A percentile compares a stretch with the other conserved stretches of the same genome.
These are phyloP conservation scores for Vulpes vulpes DNA, from an alignment of 2,113 vertebrate genomes.

Conservation along the genomic window DNA sequence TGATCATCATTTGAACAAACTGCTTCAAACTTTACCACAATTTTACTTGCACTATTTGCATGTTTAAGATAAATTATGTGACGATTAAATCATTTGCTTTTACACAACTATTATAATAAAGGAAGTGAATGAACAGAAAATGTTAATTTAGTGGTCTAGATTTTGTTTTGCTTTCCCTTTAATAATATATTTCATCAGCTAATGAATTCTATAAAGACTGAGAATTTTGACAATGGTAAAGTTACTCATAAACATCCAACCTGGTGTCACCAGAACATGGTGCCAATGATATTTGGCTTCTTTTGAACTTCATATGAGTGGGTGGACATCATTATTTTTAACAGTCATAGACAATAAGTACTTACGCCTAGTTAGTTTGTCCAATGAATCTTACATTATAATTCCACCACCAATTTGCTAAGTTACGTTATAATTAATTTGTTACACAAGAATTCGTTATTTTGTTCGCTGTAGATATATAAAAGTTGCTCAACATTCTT, in stretches of 20 bases:
- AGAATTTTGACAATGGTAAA: background rate
- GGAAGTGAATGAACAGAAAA: background rate
- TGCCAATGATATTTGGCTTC: background rate
- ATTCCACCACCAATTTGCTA: slow-evolving; percentile 22
- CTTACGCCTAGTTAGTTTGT: background rate
- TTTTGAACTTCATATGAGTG: background rate
- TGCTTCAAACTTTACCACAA: background rate
- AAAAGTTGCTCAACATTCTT: background rate
- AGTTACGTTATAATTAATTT: background rate
- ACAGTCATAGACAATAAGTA: background rate
- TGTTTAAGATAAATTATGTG: background rate
- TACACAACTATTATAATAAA: background rate
- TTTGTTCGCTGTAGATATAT: background rate
- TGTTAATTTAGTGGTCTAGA: background rate
- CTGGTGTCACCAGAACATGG: background rate
- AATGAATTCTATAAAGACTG: background rate
- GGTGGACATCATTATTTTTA: background rate
- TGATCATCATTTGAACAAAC: background rate
- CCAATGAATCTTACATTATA: background rate
- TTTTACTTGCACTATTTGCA: slow-evolving; percentile 38
- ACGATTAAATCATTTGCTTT: background rate
- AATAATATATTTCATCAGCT: background rate
- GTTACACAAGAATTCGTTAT: background rate
- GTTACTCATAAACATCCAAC: background rate
- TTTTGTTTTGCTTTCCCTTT: slow-evolving; percentile 18